Conservation (phyloP, 2,797 vertebrate genomes). For the Myotis daubentonii region DNA sequence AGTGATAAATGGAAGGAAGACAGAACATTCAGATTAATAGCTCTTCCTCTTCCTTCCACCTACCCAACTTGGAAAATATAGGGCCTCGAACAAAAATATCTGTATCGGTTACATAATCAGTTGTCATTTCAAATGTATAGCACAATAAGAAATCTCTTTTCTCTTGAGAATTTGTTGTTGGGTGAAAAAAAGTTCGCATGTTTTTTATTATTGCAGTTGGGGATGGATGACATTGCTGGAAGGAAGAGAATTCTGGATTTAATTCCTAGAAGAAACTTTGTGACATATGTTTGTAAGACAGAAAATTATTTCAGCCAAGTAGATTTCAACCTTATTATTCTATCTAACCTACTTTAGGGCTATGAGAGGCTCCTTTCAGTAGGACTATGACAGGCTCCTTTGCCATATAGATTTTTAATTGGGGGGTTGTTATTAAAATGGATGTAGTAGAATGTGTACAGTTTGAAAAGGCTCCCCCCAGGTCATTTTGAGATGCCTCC, state of each 20-base stretch:
- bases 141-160: conserved; percentile 9
- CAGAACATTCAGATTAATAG: background rate
- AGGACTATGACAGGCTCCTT: background rate
- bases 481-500: background rate
- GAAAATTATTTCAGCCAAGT: background rate
- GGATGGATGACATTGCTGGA: background rate
- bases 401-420: background rate
- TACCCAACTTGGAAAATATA: background rate
- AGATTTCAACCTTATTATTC: conserved; percentile 29
- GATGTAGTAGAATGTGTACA: background rate
- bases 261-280: conserved; percentile 21
- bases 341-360: background rate
- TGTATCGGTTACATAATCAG: background rate
- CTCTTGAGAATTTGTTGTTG: background rate
- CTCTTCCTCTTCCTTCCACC: background rate
- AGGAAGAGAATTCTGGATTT: conserved; percentile 15
- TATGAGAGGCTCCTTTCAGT: background rate
- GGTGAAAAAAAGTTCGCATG: background rate
- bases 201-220: conserved; percentile 25
- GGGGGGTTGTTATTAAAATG: conserved; percentile 11
- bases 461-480: background rate
- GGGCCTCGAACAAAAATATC: conserved; percentile 5
- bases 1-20: background rate
- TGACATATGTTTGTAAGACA: background rate
- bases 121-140: conserved; percentile 26